Base-by-base conservation (phyloP, 2,888 invertebrate genomes). In the Drosophila tripunctata region DNA sequence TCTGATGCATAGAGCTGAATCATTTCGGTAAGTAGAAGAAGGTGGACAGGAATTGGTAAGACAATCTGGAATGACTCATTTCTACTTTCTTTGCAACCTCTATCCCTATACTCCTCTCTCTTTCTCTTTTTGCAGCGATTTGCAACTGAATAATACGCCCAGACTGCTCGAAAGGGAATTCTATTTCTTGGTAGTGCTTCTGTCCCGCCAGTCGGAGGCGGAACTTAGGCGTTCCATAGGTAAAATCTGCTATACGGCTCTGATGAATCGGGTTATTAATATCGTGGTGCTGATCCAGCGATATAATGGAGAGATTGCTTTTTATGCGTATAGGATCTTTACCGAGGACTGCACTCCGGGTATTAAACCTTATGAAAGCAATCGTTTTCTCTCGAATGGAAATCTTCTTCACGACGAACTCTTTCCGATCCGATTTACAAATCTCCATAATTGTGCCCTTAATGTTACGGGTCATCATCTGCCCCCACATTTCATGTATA, bases 141-240 rank as follows among this genome's bases (percentile, higher is more conserved):
- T 84, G 1, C 44, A 75, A 5, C 48, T 73, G 1, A 58, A 22
- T 10, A 64, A 80, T 7, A 75, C 83, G 2, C 19, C 66, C 4
- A 63, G 70, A 0, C 8, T 45, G 12, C 62, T 78, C 14, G 89
- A 89, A n/a, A 77, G 79, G 1, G 74, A 87, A 21, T 88, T 79
- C 36, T 83, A 79, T 43, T 88, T 88, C 43, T 47, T 89, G 4
- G 75, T 90, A 3, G 62, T 90, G 31, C 47, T 89, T 3, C 81
- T 82, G 1, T 17, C 47, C 3, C 57, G 58, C 3, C 51, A 44
- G 10, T 3, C 50, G 0, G 40, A 55, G 2, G 3, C n/a, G 0
- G 10, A 40, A 1, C n/a, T 71, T 0, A 8, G 4, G 0, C 1
- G 0, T 0, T 47, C 61, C 0, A 79, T 85, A 22, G 0, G 10